Base-by-base conservation (phyloP, 2,113 vertebrate species). In the Rhagologus leucostigma region DNA sequence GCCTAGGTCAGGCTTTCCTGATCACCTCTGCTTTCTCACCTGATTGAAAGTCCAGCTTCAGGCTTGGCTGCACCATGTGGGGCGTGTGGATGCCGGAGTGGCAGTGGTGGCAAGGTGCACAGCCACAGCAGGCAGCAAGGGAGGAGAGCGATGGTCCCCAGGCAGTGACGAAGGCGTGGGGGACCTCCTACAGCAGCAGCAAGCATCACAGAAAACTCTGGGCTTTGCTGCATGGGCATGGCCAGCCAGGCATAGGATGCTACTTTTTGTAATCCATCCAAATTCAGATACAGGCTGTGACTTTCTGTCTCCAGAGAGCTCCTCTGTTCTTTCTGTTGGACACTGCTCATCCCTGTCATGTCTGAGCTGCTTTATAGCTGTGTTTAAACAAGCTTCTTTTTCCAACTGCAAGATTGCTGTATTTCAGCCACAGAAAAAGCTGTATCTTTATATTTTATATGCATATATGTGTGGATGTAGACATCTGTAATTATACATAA, bases 21-120 rank as follows among this genome's bases (percentile, higher is more conserved):
- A 15, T 82, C 32, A 32, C 49, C 60, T 75, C 60, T 82, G 65
- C 64, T 81, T 47, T 86, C 70, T 47, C 5, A 3, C 37, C 69
- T 73, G 68, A 74, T 37, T 50, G 35, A 82, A 84, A 84, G 65
- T 56, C 64, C 82, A 82, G 35, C 35, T 83, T 33, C 0, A 0
- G 65, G 30, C 55, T 82, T 39, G 64, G 65, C 91, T 60, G 46
- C 10, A 7, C 32, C 17, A 6, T 13, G 19, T 14, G 27, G 6
- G 6, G 23, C 0, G 0, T 63, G 74, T 3, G 4, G 62, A 29
- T 74, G 41, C 23, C 0, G 0, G 23, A 60, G 59, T 1, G 0
- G 37, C 6, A 22, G 17, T 18, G 46, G 33, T 1, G 4, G 33
- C 63, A 49, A n/a, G 6, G 27, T 13, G 56, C 64, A 57, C 24